These are phyloP conservation scores for Lasioglossum calceatum DNA, from an alignment of 2,888 invertebrate genomes.

Conservation along the genomic window DNA sequence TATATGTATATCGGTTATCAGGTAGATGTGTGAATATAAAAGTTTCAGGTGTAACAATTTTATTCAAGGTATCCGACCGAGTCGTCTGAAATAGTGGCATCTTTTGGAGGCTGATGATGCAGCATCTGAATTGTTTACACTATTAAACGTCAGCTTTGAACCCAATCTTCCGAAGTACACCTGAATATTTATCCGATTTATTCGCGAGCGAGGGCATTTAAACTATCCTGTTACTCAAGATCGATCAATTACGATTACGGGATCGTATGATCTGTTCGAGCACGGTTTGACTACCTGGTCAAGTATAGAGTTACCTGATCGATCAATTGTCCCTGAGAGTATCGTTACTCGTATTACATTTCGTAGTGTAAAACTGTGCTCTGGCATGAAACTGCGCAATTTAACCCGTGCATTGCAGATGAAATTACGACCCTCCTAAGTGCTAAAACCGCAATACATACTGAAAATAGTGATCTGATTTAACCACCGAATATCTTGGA, in stretches of 20 bases:
- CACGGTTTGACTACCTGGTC: slow-evolving; percentile 42
- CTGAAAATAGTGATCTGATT: neutral
- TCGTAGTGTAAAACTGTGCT: slow-evolving; percentile 42
- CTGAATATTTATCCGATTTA: slow-evolving; percentile 7
- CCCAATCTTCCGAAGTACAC: neutral
- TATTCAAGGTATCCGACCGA: neutral
- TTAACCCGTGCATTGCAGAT: slow-evolving; percentile 11
- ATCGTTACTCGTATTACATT: slow-evolving; percentile 60
- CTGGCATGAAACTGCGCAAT: slow-evolving; percentile 22
- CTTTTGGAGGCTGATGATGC: too few species aligned
- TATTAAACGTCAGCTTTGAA: neutral
- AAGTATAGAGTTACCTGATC: slow-evolving; percentile 64
- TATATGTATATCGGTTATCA: too few species aligned
- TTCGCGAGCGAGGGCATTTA: slow-evolving; percentile 24
- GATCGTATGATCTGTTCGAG: slow-evolving; percentile 50
- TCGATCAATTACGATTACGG: slow-evolving; percentile 59
- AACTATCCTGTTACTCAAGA: slow-evolving; percentile 46
- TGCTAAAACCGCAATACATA: neutral
- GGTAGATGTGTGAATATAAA: neutral
- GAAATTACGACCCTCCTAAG: neutral
- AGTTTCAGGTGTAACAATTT: neutral
- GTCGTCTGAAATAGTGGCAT: too few species aligned
- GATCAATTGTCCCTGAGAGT: slow-evolving; percentile 58
- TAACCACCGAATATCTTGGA: neutral
- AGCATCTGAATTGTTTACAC: neutral